A percentile compares a stretch with the other conserved stretches of the same genome.
These are phyloP conservation scores for Operophtera brumata DNA, from an alignment of 2,888 invertebrate genomes.

Conservation along the genomic window DNA sequence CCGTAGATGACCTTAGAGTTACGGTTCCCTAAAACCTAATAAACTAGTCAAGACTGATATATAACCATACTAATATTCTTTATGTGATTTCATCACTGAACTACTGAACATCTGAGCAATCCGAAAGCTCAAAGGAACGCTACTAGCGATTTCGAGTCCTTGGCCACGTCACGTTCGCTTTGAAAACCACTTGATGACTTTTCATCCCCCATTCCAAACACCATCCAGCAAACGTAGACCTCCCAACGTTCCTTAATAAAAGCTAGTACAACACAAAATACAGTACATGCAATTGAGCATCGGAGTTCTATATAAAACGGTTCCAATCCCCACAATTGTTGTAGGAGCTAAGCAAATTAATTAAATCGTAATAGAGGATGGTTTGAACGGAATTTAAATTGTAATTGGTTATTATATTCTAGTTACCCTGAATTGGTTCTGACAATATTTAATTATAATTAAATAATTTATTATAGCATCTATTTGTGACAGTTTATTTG, in stretches of 20 bases:
- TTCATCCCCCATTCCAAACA: conserved; percentile 31
- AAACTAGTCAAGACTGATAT: no score
- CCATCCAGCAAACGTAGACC: conserved; percentile 26
- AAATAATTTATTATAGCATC: background rate
- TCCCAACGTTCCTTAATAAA: background rate
- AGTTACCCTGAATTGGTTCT: conserved; percentile 21
- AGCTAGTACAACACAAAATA: conserved; percentile 9
- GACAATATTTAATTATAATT: conserved; percentile 3
- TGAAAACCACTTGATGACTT: conserved; percentile 46
- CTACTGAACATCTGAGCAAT: background rate
- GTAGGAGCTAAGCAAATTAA: conserved; percentile 41
- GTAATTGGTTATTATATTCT: conserved; percentile 35
- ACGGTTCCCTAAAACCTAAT: no score
- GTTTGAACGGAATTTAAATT: conserved; percentile 36
- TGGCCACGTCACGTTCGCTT: conserved; percentile 41
- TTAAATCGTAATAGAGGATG: conserved; percentile 37
- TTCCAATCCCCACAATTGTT: conserved; percentile 24
- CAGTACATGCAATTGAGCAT: conserved; percentile 7
- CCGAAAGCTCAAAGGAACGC: background rate
- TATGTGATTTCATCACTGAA: background rate
- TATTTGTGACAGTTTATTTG: background rate
- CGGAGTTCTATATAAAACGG: conserved; percentile 25
- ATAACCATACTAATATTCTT: no score
- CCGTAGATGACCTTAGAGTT: no score
- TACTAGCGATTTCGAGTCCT: conserved; percentile 37